These are phyloP conservation scores for Lipotes vexillifer DNA, from an alignment of 2,113 vertebrate genomes.

Conservation along the genomic window DNA sequence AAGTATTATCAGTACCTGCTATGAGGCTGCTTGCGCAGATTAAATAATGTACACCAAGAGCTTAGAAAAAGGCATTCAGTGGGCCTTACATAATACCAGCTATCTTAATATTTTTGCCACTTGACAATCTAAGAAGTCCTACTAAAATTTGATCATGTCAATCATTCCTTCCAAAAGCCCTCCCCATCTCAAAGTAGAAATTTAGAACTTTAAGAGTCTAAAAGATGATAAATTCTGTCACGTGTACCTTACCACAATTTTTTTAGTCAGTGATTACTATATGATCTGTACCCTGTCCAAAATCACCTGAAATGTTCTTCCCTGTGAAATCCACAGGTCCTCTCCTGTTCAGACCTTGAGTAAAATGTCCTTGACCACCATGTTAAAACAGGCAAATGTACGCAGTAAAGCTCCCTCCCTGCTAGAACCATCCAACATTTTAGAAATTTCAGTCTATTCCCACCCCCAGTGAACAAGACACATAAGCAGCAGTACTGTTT, in stretches of 20 bases:
- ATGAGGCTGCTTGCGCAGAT: not conserved
- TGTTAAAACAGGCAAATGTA: not conserved
- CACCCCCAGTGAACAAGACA: accelerated
- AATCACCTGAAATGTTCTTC: not conserved
- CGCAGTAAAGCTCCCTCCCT: accelerated
- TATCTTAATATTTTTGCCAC: not conserved
- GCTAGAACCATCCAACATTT: not conserved
- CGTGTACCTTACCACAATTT: no score
- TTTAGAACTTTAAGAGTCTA: not conserved
- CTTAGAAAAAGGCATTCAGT: not conserved
- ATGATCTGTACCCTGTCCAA: not conserved
- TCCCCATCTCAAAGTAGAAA: not conserved
- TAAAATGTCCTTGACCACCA: not conserved
- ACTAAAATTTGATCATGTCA: not conserved
- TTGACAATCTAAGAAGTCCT: not conserved
- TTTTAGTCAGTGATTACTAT: not conserved
- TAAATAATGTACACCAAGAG: accelerated
- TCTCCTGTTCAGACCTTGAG: not conserved
- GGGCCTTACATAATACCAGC: no score
- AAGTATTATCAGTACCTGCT: not conserved
- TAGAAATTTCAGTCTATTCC: not conserved
- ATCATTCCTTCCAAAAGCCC: not conserved
- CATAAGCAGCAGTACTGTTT: accelerated
- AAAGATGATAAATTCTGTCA: not conserved
- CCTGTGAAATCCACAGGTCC: not conserved